Base-by-base conservation (phyloP, 2,888 invertebrate species). In the Hybos culiciformis region DNA sequence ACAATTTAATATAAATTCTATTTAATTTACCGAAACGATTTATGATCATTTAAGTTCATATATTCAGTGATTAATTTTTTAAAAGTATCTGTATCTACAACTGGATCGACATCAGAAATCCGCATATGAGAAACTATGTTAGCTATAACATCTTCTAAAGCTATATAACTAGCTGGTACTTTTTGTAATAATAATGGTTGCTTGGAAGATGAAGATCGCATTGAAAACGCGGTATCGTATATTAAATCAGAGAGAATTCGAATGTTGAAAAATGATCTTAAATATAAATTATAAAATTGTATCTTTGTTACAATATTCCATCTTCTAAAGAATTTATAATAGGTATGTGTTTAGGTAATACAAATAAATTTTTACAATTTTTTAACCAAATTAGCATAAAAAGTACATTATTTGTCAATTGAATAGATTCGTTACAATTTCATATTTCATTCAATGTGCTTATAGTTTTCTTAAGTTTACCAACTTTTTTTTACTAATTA, bases 131-230 rank as follows among this genome's bases (percentile, higher is more conserved):
- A 73, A 0, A 91, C 86, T 44, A 93, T 71, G 44, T 80, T 75
- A 49, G 78, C 77, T 4, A 94, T 83, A 19, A 94, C 87, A 59
- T 96, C 93, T 67, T 98, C 94, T 41, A 98, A 67, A 2, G 91
- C 87, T 38, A 97, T 72, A 66, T 97, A 98, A 31, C 90, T 90
- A 1, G 94, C 92, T 0, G 98, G 97, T 5, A 98, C 87, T 57
- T 86, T 83, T 66, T 97, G 96, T 53, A 94, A 86, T 20, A 98
- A 63, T 5, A 97, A 62, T 1, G 90, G 74, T 59, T 91, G 90
- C 61, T 93, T 93, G 51, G 88, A 88, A 14, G 87, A 90, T 43
- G 93, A 88, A 2, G 88, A 85, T 54, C 84, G 78, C 31, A 96
- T 73, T 60, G 87, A 91, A 66, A 86, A 92, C 0, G 91, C 93